phyloP scores from a whole-genome alignment of 2,113 vertebrate genomes.

The Ardeotis arabs region DNA sequence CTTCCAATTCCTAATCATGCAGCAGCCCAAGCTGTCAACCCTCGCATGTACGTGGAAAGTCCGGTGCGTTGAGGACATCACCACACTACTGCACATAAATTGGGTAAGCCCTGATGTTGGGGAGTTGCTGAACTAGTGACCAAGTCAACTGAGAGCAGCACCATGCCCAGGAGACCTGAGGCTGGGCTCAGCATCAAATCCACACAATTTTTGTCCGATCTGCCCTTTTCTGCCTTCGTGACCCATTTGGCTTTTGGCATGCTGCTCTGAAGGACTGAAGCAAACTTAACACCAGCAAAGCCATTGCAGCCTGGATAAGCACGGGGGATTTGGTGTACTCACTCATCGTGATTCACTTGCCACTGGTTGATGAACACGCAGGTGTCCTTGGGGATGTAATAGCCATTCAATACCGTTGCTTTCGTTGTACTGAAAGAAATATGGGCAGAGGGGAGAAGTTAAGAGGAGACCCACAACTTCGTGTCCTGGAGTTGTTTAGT shows the following conservation, averaged over 20 bases:
- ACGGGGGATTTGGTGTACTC: conserved; percentile 62
- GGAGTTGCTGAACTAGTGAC: rapidly evolving
- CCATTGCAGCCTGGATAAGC: rapidly evolving
- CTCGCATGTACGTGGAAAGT: rapidly evolving
- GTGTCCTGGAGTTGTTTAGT: rapidly evolving
- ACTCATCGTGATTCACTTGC: conserved; percentile 94
- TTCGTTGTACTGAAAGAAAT: conserved; percentile 81
- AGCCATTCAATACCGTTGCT: conserved; percentile 85
- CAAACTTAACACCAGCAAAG: rapidly evolving
- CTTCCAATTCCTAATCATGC: not conserved
- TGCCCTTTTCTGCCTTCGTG: rapidly evolving
- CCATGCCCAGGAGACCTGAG: not conserved
- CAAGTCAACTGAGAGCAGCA: too few species aligned
- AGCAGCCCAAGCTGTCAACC: not conserved
- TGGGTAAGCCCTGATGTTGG: not conserved
- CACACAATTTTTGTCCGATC: rapidly evolving
- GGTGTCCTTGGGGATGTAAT: conserved; percentile 88
- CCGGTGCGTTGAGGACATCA: not conserved
- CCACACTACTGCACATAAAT: rapidly evolving
- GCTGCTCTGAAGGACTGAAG: not conserved
- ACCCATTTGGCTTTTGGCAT: rapidly evolving
- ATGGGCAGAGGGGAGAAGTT: rapidly evolving
- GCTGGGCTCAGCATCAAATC: not conserved
- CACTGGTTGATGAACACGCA: conserved; percentile 97
- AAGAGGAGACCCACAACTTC: not conserved